A percentile compares a stretch with the other conserved stretches of the same genome.
These are phyloP conservation scores for Caenorhabditis auriculariae DNA, from an alignment of 2,888 invertebrate species.

Conservation along the genomic window DNA sequence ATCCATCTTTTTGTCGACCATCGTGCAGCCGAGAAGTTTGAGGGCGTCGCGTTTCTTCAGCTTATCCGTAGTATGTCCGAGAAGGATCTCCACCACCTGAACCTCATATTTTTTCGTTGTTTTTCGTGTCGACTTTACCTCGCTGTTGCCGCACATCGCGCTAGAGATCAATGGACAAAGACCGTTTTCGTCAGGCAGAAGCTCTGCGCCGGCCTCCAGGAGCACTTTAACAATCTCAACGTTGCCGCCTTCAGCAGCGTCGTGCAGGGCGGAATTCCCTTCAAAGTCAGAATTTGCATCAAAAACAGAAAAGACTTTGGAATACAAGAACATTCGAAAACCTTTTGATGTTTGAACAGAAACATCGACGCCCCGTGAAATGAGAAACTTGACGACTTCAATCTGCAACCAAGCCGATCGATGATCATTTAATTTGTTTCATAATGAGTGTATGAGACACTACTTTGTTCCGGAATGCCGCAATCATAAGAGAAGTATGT, in stretches of 20 bases:
- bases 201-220: conserved; percentile 81
- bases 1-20: conserved; percentile 47
- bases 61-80: conserved; percentile 6
- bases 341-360: conserved; percentile 22
- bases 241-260: conserved; percentile 93
- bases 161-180: conserved; percentile 94
- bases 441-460: neutral
- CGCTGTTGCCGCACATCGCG: conserved; percentile 73
- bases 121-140: conserved; percentile 7
- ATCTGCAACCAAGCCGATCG: conserved; percentile 57
- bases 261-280: conserved; percentile 91
- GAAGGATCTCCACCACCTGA: conserved; percentile 25
- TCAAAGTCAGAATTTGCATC: neutral
- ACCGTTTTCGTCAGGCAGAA: conserved; percentile 75
- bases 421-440: no score
- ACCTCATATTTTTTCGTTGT: neutral
- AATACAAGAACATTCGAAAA: neutral
- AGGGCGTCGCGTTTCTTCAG: conserved; percentile 32
- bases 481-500: conserved; percentile 96
- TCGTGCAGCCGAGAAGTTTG: conserved; percentile 43
- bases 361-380: conserved; percentile 23
- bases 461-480: conserved; percentile 70
- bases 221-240: conserved; percentile 87
- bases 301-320: neutral
- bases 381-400: conserved; percentile 17